Conservation (phyloP, 2,888 invertebrate species). For the Dilophus febrilis region DNA sequence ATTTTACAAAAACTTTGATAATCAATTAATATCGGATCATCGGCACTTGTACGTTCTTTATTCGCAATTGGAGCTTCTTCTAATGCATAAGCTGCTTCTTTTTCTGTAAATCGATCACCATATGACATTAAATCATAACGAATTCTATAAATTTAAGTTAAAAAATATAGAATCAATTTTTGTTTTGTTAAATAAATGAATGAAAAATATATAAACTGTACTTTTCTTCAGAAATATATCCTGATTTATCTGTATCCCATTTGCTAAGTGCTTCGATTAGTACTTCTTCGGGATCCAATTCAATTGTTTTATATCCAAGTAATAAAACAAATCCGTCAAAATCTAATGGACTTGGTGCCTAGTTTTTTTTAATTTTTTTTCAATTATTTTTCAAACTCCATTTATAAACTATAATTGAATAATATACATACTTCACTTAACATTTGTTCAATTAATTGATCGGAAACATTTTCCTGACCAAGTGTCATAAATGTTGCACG, state of each 20-base stretch:
- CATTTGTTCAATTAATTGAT: conserved; percentile 41
- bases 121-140: conserved; percentile 45
- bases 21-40: conserved; percentile 40
- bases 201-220: too few relatives aligned
- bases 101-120: conserved; percentile 44
- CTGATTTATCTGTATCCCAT: conserved; percentile 44
- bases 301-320: conserved; percentile 41
- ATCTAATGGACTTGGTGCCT: conserved; percentile 38
- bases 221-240: conserved; percentile 44
- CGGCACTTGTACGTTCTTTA: conserved; percentile 25
- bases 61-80: conserved; percentile 43
- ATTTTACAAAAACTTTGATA: conserved; percentile 44
- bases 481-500: conserved; percentile 42
- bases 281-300: conserved; percentile 46
- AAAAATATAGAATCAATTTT: too few relatives aligned
- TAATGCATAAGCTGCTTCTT: conserved; percentile 43
- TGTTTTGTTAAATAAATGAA: conserved; percentile 3
- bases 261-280: conserved; percentile 42
- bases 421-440: conserved; percentile 35
- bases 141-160: conserved; percentile 30
- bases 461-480: conserved; percentile 35
- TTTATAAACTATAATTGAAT: not conserved
- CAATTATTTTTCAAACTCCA: too few relatives aligned
- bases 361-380: conserved; percentile 1
- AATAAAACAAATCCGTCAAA: conserved; percentile 45